Conservation (phyloP, 2,113 vertebrate genomes). For the Paramormyrops kingsleyae region DNA sequence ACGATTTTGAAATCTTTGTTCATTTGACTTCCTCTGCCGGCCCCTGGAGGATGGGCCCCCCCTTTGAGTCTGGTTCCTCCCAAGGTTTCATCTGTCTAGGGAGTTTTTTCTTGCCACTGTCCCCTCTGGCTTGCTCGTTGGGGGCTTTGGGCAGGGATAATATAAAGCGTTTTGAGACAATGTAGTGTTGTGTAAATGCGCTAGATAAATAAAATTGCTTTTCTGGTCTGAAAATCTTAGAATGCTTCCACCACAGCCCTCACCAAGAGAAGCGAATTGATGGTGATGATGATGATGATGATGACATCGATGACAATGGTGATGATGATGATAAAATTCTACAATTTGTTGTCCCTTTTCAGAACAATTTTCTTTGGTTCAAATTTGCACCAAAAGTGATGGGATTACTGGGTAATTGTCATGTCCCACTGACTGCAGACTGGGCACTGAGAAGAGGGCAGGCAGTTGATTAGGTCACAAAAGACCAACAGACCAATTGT, state of each 20-base stretch:
- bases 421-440: background rate
- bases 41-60: background rate
- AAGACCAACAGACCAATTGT: background rate
- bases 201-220: background rate
- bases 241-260: background rate
- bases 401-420: background rate
- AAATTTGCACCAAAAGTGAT: background rate
- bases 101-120: background rate
- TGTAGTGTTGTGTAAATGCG: background rate
- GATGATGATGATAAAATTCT: background rate
- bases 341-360: background rate
- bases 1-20: background rate
- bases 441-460: background rate
- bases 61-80: background rate
- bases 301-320: too few species aligned
- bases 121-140: background rate
- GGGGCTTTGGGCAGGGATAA: background rate
- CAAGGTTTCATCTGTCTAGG: background rate
- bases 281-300: background rate
- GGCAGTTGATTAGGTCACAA: background rate
- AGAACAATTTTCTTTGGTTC: background rate
- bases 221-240: background rate
- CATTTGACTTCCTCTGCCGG: background rate
- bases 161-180: background rate
- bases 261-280: background rate